Base-by-base conservation (phyloP, 1,140 invertebrate genomes). In the Armadillidium nasatum region DNA sequence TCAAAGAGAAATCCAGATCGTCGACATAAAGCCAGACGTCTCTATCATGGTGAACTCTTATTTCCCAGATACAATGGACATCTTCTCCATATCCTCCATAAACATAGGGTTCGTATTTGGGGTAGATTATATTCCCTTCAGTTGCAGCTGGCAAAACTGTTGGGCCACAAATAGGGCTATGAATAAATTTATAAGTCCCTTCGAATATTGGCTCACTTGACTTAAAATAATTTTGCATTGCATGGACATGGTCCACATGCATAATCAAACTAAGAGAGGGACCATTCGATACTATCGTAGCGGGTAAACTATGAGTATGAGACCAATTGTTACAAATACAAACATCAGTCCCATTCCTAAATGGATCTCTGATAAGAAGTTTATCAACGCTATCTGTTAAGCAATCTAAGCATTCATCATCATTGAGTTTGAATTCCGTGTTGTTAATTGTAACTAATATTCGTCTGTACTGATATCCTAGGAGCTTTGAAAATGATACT, bases 21-120 rank as follows among this genome's bases (percentile, higher is more conserved):
- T 94, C 93, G 82, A 94, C 90, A 82, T 94, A 92, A 0, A 95
- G 83, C 91, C 91, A 94, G 7, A 95, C 87, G 84, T 95, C 93
- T 66, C 92, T 86, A 50, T 93, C 91, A 71, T 89, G 87, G 77
- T 91, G 91, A 4, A 94, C 92, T 44, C 79, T 72, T 46, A 95
- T 85, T 82, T 95, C 93, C 93, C 93, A 95, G 73, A 95, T 92
- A 83, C 93, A 95, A 80, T 92, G 91, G 71, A 94, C 91, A 0
- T 89, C 88, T 74, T 91, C 89, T 0, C 90, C 89, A 81, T 91
- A 92, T 3, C 91, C 91, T 60, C 94, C 86, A 0, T 92, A 92
- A 82, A 93, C 92, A 83, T 92, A 91, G 82, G 71, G 81, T 21
- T 80, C 81, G 15, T 83, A 82, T 69, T 79, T 80, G 6, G 93